Base-by-base conservation (phyloP, 2,797 vertebrate genomes). In the Aerospiza tachiro region DNA sequence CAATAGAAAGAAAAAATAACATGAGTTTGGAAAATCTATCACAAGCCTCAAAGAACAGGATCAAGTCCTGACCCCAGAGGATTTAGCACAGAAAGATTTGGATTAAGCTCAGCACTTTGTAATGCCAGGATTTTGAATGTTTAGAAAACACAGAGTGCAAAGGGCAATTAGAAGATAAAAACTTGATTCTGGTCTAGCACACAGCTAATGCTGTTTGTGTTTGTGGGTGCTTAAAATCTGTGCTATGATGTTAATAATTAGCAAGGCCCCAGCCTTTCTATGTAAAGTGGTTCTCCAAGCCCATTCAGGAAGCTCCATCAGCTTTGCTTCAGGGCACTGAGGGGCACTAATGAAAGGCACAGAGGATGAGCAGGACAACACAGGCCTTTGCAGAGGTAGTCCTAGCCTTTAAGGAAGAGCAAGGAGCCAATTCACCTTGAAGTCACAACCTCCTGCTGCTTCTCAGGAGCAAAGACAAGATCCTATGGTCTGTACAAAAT, bases 71-170 rank as follows among this genome's bases (percentile, higher is more conserved):
- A 93, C 70, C 70, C 47, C 47, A 92, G 80, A 95, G 44, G 74
- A 95, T 72, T 82, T 83, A 86, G 67, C 82, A 86, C 11, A 62
- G 45, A 85, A 94, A 86, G 10, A 67, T 70, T 21, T 86, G 44
- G 66, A 58, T 90, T 89, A 90, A 89, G 82, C 59, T 86, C 83
- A 74, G 56, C 15, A 33, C 25, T 80, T 70, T 47, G 42, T 62
- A 75, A 31, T 62, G 58, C 50, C 28, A 12, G 10, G 49, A 81
- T 82, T 96, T 86, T 65, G 73, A 78, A 29, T 70, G 74, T 90
- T 95, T 95, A 84, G 78, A 71, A 92, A 97, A 79, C n/a, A 83
- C 11, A 80, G 26, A 44, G 38, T 73, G 31, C 66, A 62, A 65
- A 82, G 62, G 29, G 36, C 31, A 80, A 67, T 40, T 52, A 59